Conservation (phyloP, 1,140 invertebrate species). For the Habropoda laboriosa region DNA sequence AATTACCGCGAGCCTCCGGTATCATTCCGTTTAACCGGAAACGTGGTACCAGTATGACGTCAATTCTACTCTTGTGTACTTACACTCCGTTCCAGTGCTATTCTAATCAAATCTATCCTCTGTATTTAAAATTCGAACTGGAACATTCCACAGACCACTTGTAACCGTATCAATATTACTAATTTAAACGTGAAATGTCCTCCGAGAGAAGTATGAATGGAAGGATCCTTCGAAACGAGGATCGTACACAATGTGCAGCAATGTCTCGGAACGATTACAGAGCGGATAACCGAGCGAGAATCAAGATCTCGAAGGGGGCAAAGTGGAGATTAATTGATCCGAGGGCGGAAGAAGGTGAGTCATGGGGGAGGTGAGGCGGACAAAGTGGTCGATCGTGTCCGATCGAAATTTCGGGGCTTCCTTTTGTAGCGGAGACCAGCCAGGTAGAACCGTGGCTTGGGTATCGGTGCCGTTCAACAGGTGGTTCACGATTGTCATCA, state of each 20-base stretch:
- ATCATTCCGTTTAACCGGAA: background rate
- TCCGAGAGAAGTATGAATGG: too few relatives aligned
- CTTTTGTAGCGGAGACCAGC: constrained; percentile 48
- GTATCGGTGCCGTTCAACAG: constrained; percentile 67
- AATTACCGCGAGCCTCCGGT: background rate
- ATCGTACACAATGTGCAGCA: too few relatives aligned
- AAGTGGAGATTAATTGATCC: constrained; percentile 20
- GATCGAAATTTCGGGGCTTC: constrained; percentile 57
- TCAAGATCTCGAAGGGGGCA: background rate
- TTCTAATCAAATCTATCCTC: too few relatives aligned
- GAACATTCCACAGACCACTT: too few relatives aligned
- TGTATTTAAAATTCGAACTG: too few relatives aligned
- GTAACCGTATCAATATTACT: too few relatives aligned
- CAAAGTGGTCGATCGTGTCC: constrained; percentile 44
- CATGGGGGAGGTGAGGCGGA: constrained; percentile 12
- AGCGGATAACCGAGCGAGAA: background rate
- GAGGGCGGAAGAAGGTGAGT: background rate
- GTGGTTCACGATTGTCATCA: constrained; percentile 70
- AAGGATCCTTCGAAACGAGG: too few relatives aligned
- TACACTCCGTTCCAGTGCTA: too few relatives aligned
- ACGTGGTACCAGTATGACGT: background rate
- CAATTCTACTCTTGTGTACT: too few relatives aligned
- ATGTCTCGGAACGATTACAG: too few relatives aligned
- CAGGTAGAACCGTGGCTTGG: constrained; percentile 47
- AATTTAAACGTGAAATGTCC: too few relatives aligned